A percentile compares a stretch with the other conserved stretches of the same genome.
phyloP scores from a whole-genome alignment of 2,888 invertebrate species.

The Nezara viridula region DNA sequence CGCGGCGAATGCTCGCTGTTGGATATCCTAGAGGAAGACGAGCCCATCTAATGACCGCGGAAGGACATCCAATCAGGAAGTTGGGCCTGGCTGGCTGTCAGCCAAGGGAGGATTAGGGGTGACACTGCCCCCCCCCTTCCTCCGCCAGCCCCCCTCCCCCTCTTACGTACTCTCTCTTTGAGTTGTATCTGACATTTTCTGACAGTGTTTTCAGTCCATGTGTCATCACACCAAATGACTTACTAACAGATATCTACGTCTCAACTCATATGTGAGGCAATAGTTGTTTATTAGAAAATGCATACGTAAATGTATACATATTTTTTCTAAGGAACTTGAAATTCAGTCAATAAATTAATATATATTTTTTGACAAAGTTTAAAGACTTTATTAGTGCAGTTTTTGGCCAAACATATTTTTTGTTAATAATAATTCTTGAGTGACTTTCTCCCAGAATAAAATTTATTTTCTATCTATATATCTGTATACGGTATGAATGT shows the following conservation, averaged over 20 bases:
- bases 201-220: not conserved
- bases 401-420: too few species aligned
- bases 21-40: not conserved
- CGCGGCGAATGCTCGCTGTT: not conserved
- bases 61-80: constrained; percentile 5
- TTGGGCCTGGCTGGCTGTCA: not conserved
- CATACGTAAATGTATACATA: too few species aligned
- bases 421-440: too few species aligned
- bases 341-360: too few species aligned
- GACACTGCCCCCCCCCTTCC: not conserved
- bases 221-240: not conserved
- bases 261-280: not conserved
- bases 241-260: not conserved
- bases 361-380: too few species aligned
- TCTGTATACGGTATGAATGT: too few species aligned
- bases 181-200: not conserved
- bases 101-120: not conserved
- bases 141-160: not conserved
- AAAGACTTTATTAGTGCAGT: too few species aligned
- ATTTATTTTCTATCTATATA: too few species aligned
- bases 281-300: too few species aligned
- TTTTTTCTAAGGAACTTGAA: too few species aligned
- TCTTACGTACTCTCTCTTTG: not conserved
- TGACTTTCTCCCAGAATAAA: too few species aligned
- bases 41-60: not conserved